phyloP scores from a whole-genome alignment of 1,140 invertebrate species.

The Psix sp. region DNA sequence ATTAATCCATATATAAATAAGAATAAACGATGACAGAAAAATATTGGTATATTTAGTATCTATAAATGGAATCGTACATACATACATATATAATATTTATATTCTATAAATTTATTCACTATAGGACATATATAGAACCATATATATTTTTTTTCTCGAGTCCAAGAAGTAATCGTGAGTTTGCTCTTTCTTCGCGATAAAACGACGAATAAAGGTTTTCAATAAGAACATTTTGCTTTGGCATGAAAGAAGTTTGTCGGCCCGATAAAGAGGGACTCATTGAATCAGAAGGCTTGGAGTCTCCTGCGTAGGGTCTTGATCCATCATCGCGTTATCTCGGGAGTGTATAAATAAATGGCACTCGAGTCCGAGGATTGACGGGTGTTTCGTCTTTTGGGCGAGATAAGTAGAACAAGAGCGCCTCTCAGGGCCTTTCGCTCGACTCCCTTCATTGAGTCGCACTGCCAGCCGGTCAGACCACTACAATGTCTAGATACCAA shows the following conservation, averaged over 20 bases:
- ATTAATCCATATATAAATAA: too few species aligned
- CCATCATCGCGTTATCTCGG: conserved; percentile 47
- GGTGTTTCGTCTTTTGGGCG: conserved; percentile 42
- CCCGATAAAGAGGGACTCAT: conserved; percentile 6
- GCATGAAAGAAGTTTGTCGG: conserved; percentile 1
- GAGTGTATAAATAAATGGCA: conserved; percentile 45
- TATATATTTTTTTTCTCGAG: too few species aligned
- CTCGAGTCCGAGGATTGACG: conserved; percentile 41
- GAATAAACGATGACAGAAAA: too few species aligned
- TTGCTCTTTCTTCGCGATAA: too few species aligned
- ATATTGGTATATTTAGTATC: too few species aligned
- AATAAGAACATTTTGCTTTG: conserved; percentile 18
- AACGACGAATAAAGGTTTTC: too few species aligned
- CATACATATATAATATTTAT: too few species aligned
- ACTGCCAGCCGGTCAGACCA: conserved; percentile 42
- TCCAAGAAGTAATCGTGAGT: too few species aligned
- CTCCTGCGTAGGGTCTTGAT: conserved; percentile 45
- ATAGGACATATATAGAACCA: too few species aligned
- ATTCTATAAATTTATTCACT: too few species aligned
- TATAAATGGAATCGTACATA: too few species aligned
- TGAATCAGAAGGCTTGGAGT: conserved; percentile 24
- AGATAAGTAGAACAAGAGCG: conserved; percentile 56
- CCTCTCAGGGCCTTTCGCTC: conserved; percentile 41
- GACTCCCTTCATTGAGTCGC: conserved; percentile 49
- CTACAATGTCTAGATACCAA: conserved; percentile 49